Evolutionary conservation across 2,113 vertebrate genomes (phyloP).

Genomic region (Sinocyclocheilus anshuiensis): DNA sequence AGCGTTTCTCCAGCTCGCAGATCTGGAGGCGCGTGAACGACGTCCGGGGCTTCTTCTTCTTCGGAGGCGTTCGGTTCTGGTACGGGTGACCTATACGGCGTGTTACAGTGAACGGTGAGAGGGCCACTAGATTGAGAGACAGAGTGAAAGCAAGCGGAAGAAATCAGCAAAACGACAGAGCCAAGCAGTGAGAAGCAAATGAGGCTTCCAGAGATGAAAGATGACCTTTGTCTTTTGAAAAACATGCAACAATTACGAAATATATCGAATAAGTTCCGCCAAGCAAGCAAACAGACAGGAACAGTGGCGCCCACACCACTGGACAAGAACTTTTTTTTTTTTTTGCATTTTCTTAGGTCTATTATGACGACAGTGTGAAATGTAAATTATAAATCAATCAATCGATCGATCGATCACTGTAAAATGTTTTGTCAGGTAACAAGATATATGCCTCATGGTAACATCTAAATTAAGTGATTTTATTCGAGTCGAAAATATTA

Average conservation of each 20-base stretch:
- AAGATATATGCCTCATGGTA: background rate
- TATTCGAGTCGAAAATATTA: background rate
- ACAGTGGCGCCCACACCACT: too few species aligned
- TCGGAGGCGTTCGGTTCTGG: conserved; percentile 96
- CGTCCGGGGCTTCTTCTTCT: conserved; percentile 97
- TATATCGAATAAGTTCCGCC: background rate
- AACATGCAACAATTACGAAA: background rate
- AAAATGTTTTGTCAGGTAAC: background rate
- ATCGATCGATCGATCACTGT: background rate
- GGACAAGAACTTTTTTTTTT: too few species aligned
- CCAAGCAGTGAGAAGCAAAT: conserved; percentile 34
- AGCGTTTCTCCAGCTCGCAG: conserved; percentile 96
- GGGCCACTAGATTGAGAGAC: conserved; percentile 87
- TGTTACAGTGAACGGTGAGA: conserved; percentile 98
- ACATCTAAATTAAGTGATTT: background rate
- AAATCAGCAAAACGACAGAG: conserved; percentile 72
- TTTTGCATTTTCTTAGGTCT: background rate
- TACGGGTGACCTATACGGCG: conserved; percentile 99
- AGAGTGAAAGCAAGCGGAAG: conserved; percentile 82
- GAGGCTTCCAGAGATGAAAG: background rate
- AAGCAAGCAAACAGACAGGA: conserved; percentile 12
- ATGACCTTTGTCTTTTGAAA: background rate
- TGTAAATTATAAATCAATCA: background rate
- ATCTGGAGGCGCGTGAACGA: conserved; percentile 97
- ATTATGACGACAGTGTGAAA: background rate